These are phyloP conservation scores for Thymallus thymallus DNA, from an alignment of 2,113 vertebrate genomes.

Conservation along the genomic window DNA sequence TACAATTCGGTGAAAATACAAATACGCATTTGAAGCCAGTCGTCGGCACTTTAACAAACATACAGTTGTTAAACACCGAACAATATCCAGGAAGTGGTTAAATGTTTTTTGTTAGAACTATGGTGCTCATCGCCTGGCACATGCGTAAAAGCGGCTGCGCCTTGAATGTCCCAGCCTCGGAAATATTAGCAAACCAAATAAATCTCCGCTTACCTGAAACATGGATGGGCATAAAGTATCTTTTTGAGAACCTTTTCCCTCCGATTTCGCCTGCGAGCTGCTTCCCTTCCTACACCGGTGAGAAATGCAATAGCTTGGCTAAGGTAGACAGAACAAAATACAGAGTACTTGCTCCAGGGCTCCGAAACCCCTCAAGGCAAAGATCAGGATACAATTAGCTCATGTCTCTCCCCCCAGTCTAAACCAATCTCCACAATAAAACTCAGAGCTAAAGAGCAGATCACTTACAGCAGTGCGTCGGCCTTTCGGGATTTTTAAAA, in stretches of 20 bases:
- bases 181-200: slow-evolving; percentile 85
- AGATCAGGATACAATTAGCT: slow-evolving; percentile 99
- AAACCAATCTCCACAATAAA: slow-evolving; percentile 92
- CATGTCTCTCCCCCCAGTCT: slow-evolving; percentile 95
- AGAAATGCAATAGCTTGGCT: slow-evolving; percentile 99
- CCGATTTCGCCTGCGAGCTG: slow-evolving; percentile 83
- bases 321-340: slow-evolving; percentile 99
- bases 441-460: slow-evolving; percentile 86
- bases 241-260: slow-evolving; percentile 77
- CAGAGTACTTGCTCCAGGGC: slow-evolving; percentile 97
- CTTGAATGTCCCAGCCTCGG: slow-evolving; percentile 82
- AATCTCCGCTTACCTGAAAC: slow-evolving; percentile 92
- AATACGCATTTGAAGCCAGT: not conserved
- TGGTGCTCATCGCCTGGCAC: slow-evolving; percentile 84
- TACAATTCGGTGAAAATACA: slow-evolving; percentile 15
- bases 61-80: slow-evolving; percentile 45
- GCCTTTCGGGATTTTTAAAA: slow-evolving; percentile 77
- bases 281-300: slow-evolving; percentile 91
- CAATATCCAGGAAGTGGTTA: slow-evolving; percentile 75
- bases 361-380: slow-evolving; percentile 98
- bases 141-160: slow-evolving; percentile 95
- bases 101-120: slow-evolving; percentile 62
- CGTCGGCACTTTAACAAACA: slow-evolving; percentile 36
- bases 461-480: slow-evolving; percentile 78
- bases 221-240: slow-evolving; percentile 76